Base-by-base conservation (phyloP, 2,888 invertebrate species). In the Pyrrhosoma nymphula region DNA sequence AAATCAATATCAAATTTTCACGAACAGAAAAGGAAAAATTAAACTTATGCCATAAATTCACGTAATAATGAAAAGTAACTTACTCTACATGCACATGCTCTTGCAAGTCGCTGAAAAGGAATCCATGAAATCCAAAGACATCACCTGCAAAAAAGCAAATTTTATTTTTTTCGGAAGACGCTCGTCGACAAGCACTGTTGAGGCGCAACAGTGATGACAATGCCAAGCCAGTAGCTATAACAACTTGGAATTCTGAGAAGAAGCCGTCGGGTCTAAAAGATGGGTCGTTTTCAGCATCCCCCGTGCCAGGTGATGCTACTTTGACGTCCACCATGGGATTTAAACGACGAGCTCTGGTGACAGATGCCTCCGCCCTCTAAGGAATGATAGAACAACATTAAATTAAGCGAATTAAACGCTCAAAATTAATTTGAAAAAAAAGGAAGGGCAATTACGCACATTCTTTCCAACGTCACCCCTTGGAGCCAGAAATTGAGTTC, bases 71-170 rank as follows among this genome's bases (percentile, higher is more conserved):
- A 26, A 55, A 16, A 12, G 47, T 90, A 95, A 97, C 98, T 97
- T 97, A 98, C 98, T 98, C 98, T 95, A 98, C 98, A 97, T 98
- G 99, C 96, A 98, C 98, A 96, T 99, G 99, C 95, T 98, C 98
- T 91, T 98, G 98, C 91, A 99, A 98, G 97, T 99, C 99, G 26
- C 98, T 98, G 97, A 99, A 99, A 96, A 98, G 98, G 97, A 98
- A 99, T 0, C 99, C 99, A 97, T 98, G 98, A 97, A 98, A 98
- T 89, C 99, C 99, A 98, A 98, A 99, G 23, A 99, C 99, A 97
- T 99, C 99, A 0, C 99, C 99, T 96, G 98, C 98, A 96, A 99
- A 98, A 96, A 99, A 99, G 96, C 99, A 98, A 47, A 98, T 98
- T 90, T 98, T 98, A 95, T 98, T 97, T 60, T 69, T 93, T 8